Evolutionary conservation across 1,140 invertebrate species (phyloP).

Genomic region (Catajapyx aquilonaris): DNA sequence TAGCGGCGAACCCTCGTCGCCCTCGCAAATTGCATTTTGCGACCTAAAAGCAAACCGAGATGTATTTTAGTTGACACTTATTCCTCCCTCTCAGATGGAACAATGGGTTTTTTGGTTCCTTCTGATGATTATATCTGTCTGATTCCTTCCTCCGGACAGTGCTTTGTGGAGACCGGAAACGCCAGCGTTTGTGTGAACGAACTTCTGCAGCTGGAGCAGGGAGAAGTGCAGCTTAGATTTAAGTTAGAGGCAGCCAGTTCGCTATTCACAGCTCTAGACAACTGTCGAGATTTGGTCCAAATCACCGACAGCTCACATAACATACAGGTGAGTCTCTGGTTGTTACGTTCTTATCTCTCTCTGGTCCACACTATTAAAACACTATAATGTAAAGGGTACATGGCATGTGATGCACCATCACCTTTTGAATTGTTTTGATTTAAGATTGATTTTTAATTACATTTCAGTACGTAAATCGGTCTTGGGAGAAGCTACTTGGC

Average conservation of each 20-base stretch:
- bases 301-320: conserved; percentile 64
- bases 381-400: not conserved
- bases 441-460: conserved; percentile 7
- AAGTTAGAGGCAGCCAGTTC: conserved; percentile 39
- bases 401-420: not conserved
- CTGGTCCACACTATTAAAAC: conserved; percentile 5
- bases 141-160: conserved; percentile 28
- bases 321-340: conserved; percentile 41
- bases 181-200: conserved; percentile 47
- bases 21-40: not conserved
- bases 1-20: not conserved
- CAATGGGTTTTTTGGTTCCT: not conserved
- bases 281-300: conserved; percentile 62
- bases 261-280: conserved; percentile 64
- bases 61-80: no score
- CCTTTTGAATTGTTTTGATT: not conserved
- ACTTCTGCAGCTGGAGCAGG: conserved; percentile 41
- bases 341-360: conserved; percentile 6
- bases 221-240: conserved; percentile 32
- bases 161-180: conserved; percentile 44
- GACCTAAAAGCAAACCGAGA: not conserved
- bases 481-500: conserved; percentile 51
- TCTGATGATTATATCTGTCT: conserved; percentile 8
- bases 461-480: conserved; percentile 57
- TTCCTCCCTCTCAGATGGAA: not conserved